phyloP scores from a whole-genome alignment of 2,113 vertebrate genomes.

The Gnathonemus longibarbis region DNA sequence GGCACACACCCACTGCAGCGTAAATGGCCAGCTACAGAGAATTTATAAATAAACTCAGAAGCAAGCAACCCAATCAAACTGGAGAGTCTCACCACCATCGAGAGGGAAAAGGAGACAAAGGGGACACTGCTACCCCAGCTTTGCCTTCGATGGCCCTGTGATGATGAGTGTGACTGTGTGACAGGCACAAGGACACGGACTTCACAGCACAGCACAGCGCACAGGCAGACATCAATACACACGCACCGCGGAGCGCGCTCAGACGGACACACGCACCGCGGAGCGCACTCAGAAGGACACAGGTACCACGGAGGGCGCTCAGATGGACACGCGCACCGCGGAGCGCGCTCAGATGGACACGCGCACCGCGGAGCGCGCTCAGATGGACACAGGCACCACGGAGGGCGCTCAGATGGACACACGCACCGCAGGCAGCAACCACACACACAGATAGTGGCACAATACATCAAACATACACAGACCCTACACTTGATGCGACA shows the following conservation, averaged over 20 bases:
- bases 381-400: neutral
- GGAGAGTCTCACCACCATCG: neutral
- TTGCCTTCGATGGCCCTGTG: neutral
- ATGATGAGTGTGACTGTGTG: neutral
- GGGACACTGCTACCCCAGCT: neutral
- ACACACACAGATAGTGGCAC: slow-evolving; percentile 15
- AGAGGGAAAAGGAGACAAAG: neutral
- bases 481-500: no score
- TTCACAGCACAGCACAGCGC: no score
- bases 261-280: neutral
- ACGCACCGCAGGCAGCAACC: neutral
- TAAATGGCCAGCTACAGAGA: neutral
- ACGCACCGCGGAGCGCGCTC: neutral
- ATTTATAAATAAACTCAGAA: neutral
- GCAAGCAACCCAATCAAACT: neutral
- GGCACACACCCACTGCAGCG: neutral
- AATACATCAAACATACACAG: slow-evolving; percentile 7
- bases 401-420: neutral
- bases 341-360: neutral
- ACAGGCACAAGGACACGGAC: neutral
- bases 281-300: neutral
- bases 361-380: neutral
- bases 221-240: neutral
- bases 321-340: neutral
- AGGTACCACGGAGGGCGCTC: no score